Base-by-base conservation (phyloP, 2,113 vertebrate species). In the Odocoileus virginianus region DNA sequence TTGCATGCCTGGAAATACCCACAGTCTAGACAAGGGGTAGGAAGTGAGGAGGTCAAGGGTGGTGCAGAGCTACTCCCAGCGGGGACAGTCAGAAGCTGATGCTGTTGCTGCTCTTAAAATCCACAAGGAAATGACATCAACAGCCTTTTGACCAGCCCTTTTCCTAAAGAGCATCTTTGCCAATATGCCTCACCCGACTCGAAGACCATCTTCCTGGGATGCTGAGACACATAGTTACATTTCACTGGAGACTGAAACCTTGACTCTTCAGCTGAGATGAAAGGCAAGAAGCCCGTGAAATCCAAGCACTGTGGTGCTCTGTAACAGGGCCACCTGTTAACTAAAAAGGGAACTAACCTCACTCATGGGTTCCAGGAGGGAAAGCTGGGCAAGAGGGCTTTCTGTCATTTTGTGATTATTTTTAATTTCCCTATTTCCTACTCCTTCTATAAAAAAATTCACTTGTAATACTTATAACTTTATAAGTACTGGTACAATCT, bases 201-300 rank as follows among this genome's bases (percentile, higher is more conserved):
- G 89, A 61, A 67, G 78, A 54, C 57, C 83, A 54, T 89, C 93
- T 16, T 84, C 58, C 27, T 43, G 92, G 61, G 83, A 27, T 54
- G 54, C 13, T 13, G 79, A 87, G 61, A 85, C 45, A 60, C 64
- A 76, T 58, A 61, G 43, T 71, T 74, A 61, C 15, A 19, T 52
- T 67, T 86, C 88, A 52, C 2, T 79, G 92, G 36, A 4, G 25
- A 78, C 2, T 82, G 95, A 89, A 74, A 96, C 60, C 30, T 87
- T 30, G 61, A 6, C 25, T 87, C 83, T 89, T 93, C 95, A 67
- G 94, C 61, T 67, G 94, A 76, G 95, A 96, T 25, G 84, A n/a
- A n/a, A 87, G 96, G 95, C 85, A 97, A 89, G 94, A 90, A 78
- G 64, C 88, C 86, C 16, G 30, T n/a, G 87, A 93, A 60, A n/a